Conservation (phyloP, 2,797 vertebrate species). For the Apogon talboti region DNA sequence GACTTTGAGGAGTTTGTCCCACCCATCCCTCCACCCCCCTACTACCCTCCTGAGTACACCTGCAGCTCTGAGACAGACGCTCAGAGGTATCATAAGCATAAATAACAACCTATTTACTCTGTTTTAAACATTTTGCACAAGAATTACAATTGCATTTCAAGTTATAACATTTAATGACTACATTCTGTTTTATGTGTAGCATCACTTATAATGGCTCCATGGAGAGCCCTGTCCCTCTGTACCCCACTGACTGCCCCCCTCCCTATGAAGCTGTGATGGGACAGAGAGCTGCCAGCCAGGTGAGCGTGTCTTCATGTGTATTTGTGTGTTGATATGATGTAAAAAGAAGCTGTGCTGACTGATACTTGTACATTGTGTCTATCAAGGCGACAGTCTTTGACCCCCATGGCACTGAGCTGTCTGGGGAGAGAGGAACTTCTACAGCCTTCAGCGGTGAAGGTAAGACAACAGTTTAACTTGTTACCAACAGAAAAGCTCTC, state of each 20-base stretch:
- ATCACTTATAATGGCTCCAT: conserved; percentile 98
- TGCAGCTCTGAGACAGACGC: conserved; percentile 98
- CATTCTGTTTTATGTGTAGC: conserved; percentile 69
- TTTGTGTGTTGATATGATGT: conserved; percentile 15
- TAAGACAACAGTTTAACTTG: conserved; percentile 58
- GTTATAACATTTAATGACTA: not conserved
- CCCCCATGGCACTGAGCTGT: conserved; percentile 86
- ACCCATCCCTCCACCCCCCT: conserved; percentile 94
- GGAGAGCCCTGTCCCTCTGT: conserved; percentile 95
- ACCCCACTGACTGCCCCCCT: conserved; percentile 95
- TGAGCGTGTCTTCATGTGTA: conserved; percentile 58
- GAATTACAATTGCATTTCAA: too few relatives aligned
- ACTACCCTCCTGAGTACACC: conserved; percentile 97
- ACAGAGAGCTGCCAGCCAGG: conserved; percentile 91
- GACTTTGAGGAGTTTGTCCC: conserved; percentile 98
- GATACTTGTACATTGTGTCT: conserved; percentile 44
- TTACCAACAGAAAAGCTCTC: too few relatives aligned
- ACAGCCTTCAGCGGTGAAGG: conserved; percentile 93
- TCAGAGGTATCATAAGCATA: conserved; percentile 85
- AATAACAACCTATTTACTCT: not conserved
- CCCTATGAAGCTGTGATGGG: conserved; percentile 97
- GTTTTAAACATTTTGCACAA: not conserved
- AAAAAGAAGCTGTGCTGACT: conserved; percentile 11
- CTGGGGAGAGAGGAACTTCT: conserved; percentile 90
- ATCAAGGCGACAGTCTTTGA: conserved; percentile 94